Evolutionary conservation across 2,797 vertebrate species (phyloP), one percentile per base, ranked within the genome.

Genomic region (Darevskia nairensis): DNA sequence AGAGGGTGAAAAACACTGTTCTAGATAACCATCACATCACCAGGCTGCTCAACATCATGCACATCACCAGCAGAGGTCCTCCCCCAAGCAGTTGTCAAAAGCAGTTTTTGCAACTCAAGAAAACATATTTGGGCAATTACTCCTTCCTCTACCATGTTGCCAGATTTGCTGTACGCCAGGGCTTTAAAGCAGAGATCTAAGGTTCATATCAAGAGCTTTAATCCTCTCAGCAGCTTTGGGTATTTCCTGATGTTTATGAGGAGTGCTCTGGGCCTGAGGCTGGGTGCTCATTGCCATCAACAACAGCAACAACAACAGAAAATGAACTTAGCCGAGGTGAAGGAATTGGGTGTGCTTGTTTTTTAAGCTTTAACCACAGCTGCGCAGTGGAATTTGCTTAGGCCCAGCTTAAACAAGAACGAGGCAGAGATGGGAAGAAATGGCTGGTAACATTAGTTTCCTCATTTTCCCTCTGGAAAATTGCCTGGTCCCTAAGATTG

Each of bases 211-310:
- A 87, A 87, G 39, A 86, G 82, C 95, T 96, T 96, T 95, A 95
- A 96, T 96, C 94, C 95, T 91, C 92, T 91, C 93, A 93, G 93
- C 94, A 93, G 96, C 95, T 96, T 91, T 46, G 68, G 94, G 95
- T 92, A 93, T 94, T 96, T 96, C 96, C 96, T 96, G 96, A 92
- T 95, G 93, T 95, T 96, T 94, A 94, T 89, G 94, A 95, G 94
- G 50, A 55, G 50, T 15, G 11, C 11, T 55, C 13, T 55, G 50
- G 50, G 13, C 50, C 94, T 93, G 93, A 95, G 96, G 94, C 96
- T 96, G 94, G 95, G 93, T 93, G 92, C 94, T 92, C 50, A 55
- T 15, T 55, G 50, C 50, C 50, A 55, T 46, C 44, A 46, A 13
- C 50, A 55, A 15, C 50, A 55, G 1, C 92, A 94, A 95, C 83